phyloP scores from a whole-genome alignment of 2,797 vertebrate species.

The Macrochelys suwanniensis region DNA sequence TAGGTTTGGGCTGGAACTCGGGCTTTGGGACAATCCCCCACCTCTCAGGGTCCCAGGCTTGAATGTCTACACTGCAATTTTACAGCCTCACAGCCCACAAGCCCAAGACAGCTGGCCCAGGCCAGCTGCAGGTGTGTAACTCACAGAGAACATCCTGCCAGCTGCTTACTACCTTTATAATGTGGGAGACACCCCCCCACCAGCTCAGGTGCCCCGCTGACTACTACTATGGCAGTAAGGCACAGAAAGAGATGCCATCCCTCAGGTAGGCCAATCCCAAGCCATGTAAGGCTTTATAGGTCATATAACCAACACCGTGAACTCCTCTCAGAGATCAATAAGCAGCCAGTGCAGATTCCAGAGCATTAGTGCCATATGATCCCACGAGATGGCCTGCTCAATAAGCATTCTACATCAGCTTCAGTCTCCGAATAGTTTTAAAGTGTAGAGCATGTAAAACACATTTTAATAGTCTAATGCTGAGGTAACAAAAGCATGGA shows the following conservation, averaged over 20 bases:
- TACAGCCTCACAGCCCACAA: neutral
- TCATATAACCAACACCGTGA: neutral
- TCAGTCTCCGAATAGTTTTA: neutral
- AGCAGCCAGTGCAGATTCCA: neutral
- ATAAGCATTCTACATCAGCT: neutral
- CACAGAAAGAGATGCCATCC: neutral
- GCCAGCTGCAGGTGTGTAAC: neutral
- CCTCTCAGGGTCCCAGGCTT: neutral
- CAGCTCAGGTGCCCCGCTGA: neutral
- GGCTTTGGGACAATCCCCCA: neutral
- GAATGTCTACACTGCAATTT: neutral
- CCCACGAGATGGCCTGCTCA: neutral
- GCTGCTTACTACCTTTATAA: neutral
- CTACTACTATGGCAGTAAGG: too few species aligned
- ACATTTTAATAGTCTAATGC: neutral
- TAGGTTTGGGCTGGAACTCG: neutral
- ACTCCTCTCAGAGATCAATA: neutral
- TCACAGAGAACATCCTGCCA: neutral
- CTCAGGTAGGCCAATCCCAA: neutral
- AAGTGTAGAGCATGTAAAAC: neutral
- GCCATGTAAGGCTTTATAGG: neutral
- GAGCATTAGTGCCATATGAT: neutral
- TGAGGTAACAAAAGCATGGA: neutral
- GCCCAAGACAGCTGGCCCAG: neutral
- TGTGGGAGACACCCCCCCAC: neutral